These are phyloP conservation scores for Maconellicoccus hirsutus DNA, from an alignment of 1,140 invertebrate genomes.

Conservation along the genomic window DNA sequence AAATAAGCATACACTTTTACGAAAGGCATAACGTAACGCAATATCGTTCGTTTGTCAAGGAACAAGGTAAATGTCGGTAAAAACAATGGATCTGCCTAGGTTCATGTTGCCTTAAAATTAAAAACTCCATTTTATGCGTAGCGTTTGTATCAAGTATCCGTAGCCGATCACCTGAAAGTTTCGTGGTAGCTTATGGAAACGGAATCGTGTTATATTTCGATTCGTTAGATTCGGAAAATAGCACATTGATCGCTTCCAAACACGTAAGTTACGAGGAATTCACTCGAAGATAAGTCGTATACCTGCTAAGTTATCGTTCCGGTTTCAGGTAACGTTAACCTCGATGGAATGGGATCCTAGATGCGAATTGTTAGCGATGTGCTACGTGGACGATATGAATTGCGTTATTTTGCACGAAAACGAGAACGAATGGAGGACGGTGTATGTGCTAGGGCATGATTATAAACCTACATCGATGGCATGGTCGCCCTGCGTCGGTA, in stretches of 20 bases:
- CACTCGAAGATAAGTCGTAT: not conserved
- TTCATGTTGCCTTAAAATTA: no score
- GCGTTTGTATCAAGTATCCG: not conserved
- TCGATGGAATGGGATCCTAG: slow-evolving; percentile 42
- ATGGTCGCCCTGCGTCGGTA: slow-evolving; percentile 41
- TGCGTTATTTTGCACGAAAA: slow-evolving; percentile 41
- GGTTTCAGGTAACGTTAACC: slow-evolving; percentile 35
- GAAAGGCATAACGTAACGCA: not conserved
- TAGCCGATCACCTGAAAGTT: not conserved
- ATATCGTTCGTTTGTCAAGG: not conserved
- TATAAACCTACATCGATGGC: slow-evolving; percentile 36
- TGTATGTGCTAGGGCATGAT: slow-evolving; percentile 35
- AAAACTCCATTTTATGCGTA: not conserved
- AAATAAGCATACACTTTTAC: slow-evolving; percentile 26
- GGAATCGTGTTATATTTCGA: not conserved
- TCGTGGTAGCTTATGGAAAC: slow-evolving; percentile 11
- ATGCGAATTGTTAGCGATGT: slow-evolving; percentile 41
- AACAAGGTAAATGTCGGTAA: not conserved
- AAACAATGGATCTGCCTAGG: not conserved
- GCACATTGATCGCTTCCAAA: not conserved
- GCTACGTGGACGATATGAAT: slow-evolving; percentile 36
- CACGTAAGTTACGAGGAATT: not conserved
- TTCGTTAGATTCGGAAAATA: not conserved
- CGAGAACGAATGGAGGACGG: slow-evolving; percentile 34
- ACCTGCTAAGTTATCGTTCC: no score